A percentile compares a stretch with the other conserved stretches of the same genome.
Evolutionary conservation across 2,888 invertebrate genomes (phyloP).

Genomic region (Elegia similella): DNA sequence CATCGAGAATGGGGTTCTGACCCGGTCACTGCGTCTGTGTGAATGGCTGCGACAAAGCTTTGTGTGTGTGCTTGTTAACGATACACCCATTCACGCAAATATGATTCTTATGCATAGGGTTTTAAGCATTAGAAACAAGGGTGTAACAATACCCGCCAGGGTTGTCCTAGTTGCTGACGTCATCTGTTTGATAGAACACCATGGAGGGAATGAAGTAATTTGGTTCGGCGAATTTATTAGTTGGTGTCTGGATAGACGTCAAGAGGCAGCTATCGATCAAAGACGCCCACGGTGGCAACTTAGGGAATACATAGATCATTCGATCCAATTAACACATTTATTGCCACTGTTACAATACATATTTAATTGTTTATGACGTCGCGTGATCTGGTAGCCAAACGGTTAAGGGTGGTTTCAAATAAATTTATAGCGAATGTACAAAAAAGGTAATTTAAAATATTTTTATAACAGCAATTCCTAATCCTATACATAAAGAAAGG

Average conservation of each 20-base stretch:
- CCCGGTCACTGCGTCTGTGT: slow-evolving; percentile 65
- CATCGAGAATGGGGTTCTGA: slow-evolving; percentile 68
- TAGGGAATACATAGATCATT: slow-evolving; percentile 16
- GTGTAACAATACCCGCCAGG: slow-evolving; percentile 14
- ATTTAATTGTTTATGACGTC: too few species aligned
- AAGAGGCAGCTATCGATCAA: slow-evolving; percentile 22
- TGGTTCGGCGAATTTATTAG: slow-evolving; percentile 11
- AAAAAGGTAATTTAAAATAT: too few species aligned
- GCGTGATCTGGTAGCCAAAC: too few species aligned
- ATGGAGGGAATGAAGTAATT: slow-evolving; percentile 1
- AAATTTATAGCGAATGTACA: neutral
- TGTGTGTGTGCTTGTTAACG: slow-evolving; percentile 36
- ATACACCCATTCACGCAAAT: slow-evolving; percentile 26
- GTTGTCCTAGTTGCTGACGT: slow-evolving; percentile 31
- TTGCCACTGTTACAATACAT: too few species aligned
- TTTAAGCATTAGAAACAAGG: neutral
- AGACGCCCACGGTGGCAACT: slow-evolving; percentile 19
- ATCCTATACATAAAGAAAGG: too few species aligned
- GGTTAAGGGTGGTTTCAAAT: neutral
- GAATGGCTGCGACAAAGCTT: slow-evolving; percentile 36
- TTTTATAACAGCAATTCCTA: too few species aligned
- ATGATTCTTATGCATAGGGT: slow-evolving; percentile 18
- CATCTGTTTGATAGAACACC: slow-evolving; percentile 1
- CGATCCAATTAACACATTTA: neutral
- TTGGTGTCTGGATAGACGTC: slow-evolving; percentile 16